Conservation (phyloP, 2,113 vertebrate species). For the Kobus ellipsiprymnus region DNA sequence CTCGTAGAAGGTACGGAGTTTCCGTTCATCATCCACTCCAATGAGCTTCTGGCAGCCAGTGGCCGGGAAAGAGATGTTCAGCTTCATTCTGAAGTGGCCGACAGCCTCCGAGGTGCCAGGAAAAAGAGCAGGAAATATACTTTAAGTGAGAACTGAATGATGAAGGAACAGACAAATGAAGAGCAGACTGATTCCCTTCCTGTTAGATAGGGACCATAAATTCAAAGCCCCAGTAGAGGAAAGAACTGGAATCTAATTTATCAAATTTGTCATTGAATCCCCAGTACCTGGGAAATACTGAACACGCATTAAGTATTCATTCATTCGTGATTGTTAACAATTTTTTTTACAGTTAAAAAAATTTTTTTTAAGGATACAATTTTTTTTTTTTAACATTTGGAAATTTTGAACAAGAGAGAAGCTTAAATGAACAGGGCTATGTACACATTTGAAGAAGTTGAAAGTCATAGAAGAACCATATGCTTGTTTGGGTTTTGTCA, state of each 20-base stretch:
- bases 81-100: no score
- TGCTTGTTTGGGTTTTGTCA: neutral
- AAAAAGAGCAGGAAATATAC: neutral
- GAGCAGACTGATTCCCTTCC: neutral
- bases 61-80: no score
- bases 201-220: neutral
- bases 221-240: neutral
- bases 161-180: neutral
- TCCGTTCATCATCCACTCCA: no score
- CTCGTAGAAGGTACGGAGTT: no score
- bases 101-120: rapidly evolving
- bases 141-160: neutral
- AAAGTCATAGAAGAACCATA: neutral
- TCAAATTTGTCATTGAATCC: neutral
- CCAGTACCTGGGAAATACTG: neutral
- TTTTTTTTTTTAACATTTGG: neutral
- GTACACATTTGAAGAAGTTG: neutral
- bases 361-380: neutral
- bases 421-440: neutral
- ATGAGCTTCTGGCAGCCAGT: no score
- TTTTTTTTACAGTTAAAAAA: neutral
- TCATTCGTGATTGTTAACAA: neutral
- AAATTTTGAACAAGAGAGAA: neutral
- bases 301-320: neutral
- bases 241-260: neutral